Evolutionary conservation across 2,797 vertebrate genomes (phyloP).

Genomic region (Danio choprae): DNA sequence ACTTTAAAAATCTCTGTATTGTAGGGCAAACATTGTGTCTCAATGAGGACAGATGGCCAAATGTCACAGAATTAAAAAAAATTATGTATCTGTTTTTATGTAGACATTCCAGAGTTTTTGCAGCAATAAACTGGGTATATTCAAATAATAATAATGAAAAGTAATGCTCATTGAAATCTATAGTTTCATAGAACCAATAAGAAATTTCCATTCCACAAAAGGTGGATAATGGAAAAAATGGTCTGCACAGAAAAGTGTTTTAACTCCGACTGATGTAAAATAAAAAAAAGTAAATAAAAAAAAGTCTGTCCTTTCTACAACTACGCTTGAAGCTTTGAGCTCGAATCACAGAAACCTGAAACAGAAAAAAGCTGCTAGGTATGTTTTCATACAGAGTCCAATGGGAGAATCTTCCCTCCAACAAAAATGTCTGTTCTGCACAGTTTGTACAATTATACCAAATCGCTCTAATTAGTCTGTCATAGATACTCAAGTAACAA

Average conservation of each 20-base stretch:
- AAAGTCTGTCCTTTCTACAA: not conserved
- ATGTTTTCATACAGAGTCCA: not conserved
- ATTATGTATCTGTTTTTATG: too few species aligned
- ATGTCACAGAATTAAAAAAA: too few species aligned
- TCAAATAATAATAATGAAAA: not conserved
- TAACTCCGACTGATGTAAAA: not conserved
- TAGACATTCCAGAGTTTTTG: too few species aligned
- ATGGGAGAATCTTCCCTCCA: not conserved
- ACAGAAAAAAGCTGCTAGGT: not conserved
- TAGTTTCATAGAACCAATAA: not conserved
- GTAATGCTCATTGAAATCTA: not conserved
- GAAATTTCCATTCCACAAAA: not conserved
- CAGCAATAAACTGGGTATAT: not conserved
- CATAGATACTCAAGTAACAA: not conserved
- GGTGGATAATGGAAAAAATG: not conserved
- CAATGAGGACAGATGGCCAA: too few species aligned
- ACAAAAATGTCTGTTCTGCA: not conserved
- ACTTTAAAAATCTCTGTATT: too few species aligned
- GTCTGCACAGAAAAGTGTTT: not conserved
- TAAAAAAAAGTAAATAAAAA: slow-evolving; percentile 9
- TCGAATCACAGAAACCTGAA: not conserved
- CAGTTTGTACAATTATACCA: not conserved
- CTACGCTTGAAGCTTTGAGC: not conserved
- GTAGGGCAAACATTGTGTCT: too few species aligned
- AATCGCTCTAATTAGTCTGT: slow-evolving; percentile 11